Evolutionary conservation across 1,140 invertebrate genomes (phyloP), one percentile per base, ranked within the genome.

Genomic region (Drosophila sulfurigaster): DNA sequence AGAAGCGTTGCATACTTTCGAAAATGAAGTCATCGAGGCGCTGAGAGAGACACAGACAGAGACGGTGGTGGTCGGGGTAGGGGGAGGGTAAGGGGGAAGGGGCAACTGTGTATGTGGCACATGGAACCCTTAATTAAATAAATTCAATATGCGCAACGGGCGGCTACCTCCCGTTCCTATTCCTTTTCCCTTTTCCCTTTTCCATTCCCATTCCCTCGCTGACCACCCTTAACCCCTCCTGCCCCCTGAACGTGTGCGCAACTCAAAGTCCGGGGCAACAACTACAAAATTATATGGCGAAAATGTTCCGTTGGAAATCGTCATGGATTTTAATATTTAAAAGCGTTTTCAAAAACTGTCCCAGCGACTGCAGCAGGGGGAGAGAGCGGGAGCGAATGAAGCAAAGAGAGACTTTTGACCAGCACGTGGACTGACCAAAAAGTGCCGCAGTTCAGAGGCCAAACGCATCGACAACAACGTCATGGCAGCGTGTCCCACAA

Each of bases 281-380:
- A 86, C 82, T 86, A 86, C 82, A 66, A 81, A 86, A 86, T 81
- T 81, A 86, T 86, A 81, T 81, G 85, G 78, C 74, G 70, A 79
- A 81, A 88, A 88, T 89, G 85, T 78, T 79, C n/a, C 45, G 82
- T 81, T 80, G 83, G 78, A 89, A 89, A 89, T 89, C 85, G 85
- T 89, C 85, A 89, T 89, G 85, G 85, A 89, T 89, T 89, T 89
- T 89, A 89, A 89, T 89, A 89, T 89, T 89, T 89, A 89, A 89
- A 89, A 89, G 85, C 85, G 85, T 89, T 89, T 89, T 85, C 85
- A 89, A 83, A 89, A 89, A 89, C 79, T 88, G 85, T 89, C 81
- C 81, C 67, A 69, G 58, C 71, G 7, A 38, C 20, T 13, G 64
- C 68, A 25, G 32, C 13, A 41, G 28, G 46, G 57, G 43, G 35